Evolutionary conservation across 2,888 invertebrate genomes (phyloP).

Genomic region (Microctonus brassicae): DNA sequence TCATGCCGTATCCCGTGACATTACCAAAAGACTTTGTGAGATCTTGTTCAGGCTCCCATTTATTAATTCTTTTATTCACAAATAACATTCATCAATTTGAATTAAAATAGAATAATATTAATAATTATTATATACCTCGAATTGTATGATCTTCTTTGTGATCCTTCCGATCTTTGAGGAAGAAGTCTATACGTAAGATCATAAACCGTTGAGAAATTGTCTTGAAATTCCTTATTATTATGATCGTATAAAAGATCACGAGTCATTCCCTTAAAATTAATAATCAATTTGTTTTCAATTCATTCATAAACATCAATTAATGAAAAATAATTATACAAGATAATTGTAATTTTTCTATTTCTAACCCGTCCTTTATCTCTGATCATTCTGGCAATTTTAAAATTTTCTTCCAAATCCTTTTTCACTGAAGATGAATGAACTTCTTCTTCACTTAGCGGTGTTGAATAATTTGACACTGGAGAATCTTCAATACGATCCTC

Average conservation of each 20-base stretch:
- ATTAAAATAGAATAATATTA: not conserved
- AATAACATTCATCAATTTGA: not conserved
- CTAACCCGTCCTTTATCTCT: constrained; percentile 41
- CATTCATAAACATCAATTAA: not conserved
- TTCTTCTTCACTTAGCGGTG: no score
- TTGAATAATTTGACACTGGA: constrained; percentile 44
- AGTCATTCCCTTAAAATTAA: constrained; percentile 12
- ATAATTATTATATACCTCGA: constrained; percentile 55
- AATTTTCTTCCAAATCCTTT: constrained; percentile 24
- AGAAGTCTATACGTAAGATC: constrained; percentile 73
- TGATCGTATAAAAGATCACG: constrained; percentile 6
- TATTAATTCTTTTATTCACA: constrained; percentile 37
- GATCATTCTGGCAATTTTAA: constrained; percentile 35
- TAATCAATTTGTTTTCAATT: not conserved
- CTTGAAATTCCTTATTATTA: constrained; percentile 69
- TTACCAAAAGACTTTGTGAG: constrained; percentile 48
- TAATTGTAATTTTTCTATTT: not conserved
- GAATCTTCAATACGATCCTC: constrained; percentile 43
- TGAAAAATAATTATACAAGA: not conserved
- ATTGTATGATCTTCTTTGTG: constrained; percentile 68
- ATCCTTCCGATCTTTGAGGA: constrained; percentile 71
- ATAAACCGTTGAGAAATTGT: constrained; percentile 71
- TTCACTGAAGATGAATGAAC: constrained; percentile 28
- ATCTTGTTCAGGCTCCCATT: constrained; percentile 50
- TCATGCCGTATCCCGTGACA: constrained; percentile 50